These are phyloP conservation scores for Acromyrmex echinatior DNA, from an alignment of 1,140 invertebrate species.

Conservation along the genomic window DNA sequence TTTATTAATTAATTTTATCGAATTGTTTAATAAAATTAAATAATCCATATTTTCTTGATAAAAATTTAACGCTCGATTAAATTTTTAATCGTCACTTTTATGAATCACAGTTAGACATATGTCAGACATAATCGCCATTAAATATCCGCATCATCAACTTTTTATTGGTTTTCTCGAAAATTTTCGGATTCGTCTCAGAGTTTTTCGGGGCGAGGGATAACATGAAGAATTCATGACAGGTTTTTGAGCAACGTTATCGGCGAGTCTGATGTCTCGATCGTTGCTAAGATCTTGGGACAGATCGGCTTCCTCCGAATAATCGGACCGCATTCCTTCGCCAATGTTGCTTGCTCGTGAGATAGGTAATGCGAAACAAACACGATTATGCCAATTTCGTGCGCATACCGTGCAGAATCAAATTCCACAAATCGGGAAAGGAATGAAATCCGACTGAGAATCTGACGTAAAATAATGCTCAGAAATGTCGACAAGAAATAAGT, in stretches of 20 bases:
- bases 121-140: neutral
- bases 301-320: conserved; percentile 65
- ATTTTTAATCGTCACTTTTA: neutral
- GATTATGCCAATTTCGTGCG: conserved; percentile 61
- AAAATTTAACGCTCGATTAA: neutral
- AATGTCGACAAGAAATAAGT: conserved; percentile 6
- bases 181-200: conserved; percentile 28
- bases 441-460: conserved; percentile 41
- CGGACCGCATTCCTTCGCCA: conserved; percentile 61
- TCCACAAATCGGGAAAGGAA: conserved; percentile 52
- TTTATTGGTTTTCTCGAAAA: neutral
- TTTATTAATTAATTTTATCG: neutral
- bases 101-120: neutral
- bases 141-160: conserved; percentile 18
- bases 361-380: conserved; percentile 57
- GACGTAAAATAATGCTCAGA: conserved; percentile 36
- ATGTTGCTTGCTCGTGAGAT: conserved; percentile 52
- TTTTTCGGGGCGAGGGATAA: conserved; percentile 52
- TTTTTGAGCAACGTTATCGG: conserved; percentile 40
- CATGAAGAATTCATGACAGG: conserved; percentile 67
- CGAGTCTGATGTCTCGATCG: conserved; percentile 59
- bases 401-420: conserved; percentile 52
- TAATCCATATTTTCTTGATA: neutral
- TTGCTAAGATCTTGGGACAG: conserved; percentile 51
- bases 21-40: neutral